Percentiles rank a stretch among this genome's conserved stretches.
Evolutionary conservation across 1,140 invertebrate genomes (phyloP).

Genomic region (Pollicipes pollicipes): DNA sequence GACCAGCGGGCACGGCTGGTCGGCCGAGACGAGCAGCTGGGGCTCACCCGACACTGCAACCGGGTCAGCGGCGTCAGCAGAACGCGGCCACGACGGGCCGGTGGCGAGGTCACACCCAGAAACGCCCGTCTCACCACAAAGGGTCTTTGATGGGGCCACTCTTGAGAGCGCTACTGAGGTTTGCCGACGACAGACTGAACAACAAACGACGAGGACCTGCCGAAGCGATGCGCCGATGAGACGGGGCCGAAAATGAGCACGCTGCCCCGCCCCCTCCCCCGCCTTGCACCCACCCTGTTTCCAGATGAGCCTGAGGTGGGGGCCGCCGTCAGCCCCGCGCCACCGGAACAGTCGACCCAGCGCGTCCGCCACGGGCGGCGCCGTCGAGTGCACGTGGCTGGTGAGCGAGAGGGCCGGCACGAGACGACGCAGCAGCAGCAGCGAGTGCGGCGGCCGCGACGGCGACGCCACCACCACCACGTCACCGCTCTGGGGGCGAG

Average conservation of each 20-base stretch:
- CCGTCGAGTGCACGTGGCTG: background rate
- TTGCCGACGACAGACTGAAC: background rate
- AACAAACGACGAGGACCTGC: too few relatives aligned
- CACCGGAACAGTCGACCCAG: background rate
- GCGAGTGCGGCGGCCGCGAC: background rate
- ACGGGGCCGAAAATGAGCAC: too few relatives aligned
- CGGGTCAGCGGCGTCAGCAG: too few relatives aligned
- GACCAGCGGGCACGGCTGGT: background rate
- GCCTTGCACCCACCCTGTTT: background rate
- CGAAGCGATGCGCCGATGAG: too few relatives aligned
- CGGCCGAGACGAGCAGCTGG: background rate
- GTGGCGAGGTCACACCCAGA: background rate
- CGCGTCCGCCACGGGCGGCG: background rate
- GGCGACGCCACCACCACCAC: background rate
- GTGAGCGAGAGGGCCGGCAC: background rate
- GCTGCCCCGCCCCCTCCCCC: too few relatives aligned
- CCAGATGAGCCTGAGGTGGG: background rate
- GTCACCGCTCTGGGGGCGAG: background rate
- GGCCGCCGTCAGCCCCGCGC: too few relatives aligned
- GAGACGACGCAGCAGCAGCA: background rate
- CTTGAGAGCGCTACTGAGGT: too few relatives aligned
- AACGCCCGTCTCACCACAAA: background rate
- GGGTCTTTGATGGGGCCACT: background rate
- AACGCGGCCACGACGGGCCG: background rate
- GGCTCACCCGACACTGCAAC: background rate